These are phyloP conservation scores for Seison nebaliae DNA, from an alignment of 1,140 invertebrate genomes.

Conservation along the genomic window DNA sequence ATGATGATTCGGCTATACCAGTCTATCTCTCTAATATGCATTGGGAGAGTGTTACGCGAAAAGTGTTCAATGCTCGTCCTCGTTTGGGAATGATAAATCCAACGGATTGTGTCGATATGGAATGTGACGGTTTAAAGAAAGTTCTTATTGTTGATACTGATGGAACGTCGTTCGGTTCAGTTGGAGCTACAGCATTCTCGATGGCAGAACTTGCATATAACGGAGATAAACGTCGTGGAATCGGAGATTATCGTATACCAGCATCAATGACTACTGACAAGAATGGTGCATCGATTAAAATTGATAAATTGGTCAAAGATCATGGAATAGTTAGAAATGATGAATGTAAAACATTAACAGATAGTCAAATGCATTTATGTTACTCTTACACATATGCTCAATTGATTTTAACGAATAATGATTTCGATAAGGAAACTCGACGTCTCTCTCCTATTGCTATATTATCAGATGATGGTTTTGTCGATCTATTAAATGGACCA, in stretches of 20 bases:
- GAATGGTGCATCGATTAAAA: constrained; percentile 17
- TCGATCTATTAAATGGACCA: constrained; percentile 27
- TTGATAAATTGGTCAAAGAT: constrained; percentile 15
- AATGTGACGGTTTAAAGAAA: constrained; percentile 24
- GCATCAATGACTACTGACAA: constrained; percentile 17
- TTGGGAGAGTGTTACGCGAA: constrained; percentile 3
- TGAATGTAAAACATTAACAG: constrained; percentile 12
- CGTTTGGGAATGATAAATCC: constrained; percentile 9
- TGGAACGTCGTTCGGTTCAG: constrained; percentile 18
- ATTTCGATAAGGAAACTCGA: constrained; percentile 21
- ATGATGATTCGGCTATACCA: constrained; percentile 10
- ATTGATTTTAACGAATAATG: constrained; percentile 23
- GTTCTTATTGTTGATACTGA: constrained; percentile 19
- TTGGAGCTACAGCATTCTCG: constrained; percentile 16
- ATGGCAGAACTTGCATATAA: constrained; percentile 22
- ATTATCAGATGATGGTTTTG: constrained; percentile 16
- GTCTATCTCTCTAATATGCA: not conserved
- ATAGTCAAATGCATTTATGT: constrained; percentile 21
- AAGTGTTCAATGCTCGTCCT: constrained; percentile 8
- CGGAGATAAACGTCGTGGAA: constrained; percentile 17
- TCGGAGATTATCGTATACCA: constrained; percentile 24
- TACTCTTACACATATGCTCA: constrained; percentile 16
- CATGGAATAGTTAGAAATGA: constrained; percentile 17
- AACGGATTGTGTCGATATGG: constrained; percentile 20
- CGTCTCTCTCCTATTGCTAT: constrained; percentile 23